phyloP scores from a whole-genome alignment of 2,888 invertebrate species.

The Plebejus anna region DNA sequence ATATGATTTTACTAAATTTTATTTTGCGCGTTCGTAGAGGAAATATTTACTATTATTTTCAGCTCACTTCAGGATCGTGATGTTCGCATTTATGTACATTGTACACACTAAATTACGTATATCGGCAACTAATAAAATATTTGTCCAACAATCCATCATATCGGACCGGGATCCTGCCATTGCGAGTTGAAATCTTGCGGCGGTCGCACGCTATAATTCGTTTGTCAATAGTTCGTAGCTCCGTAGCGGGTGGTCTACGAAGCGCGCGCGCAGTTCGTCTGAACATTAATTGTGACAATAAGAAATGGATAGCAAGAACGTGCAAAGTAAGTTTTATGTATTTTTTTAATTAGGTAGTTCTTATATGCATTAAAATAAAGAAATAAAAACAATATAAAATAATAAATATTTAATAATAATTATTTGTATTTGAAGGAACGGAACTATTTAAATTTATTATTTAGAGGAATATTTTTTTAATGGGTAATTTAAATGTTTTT shows the following conservation, averaged over 20 bases:
- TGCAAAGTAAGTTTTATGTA: slow-evolving; percentile 49
- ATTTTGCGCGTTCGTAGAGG: too few species aligned
- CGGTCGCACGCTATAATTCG: slow-evolving; percentile 52
- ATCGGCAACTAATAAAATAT: slow-evolving; percentile 39
- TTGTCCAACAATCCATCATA: slow-evolving; percentile 56
- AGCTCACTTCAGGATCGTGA: not conserved
- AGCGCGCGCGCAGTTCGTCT: slow-evolving; percentile 41
- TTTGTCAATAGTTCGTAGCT: slow-evolving; percentile 54
- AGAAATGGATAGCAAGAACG: slow-evolving; percentile 55
- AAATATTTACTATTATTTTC: not conserved
- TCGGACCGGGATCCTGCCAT: slow-evolving; percentile 53
- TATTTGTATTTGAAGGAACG: too few species aligned
- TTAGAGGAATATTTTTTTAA: too few species aligned
- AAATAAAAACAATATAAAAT: too few species aligned
- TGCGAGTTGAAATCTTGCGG: slow-evolving; percentile 55
- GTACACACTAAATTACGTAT: not conserved
- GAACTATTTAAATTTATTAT: too few species aligned
- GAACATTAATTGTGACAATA: slow-evolving; percentile 38
- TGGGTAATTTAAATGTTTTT: too few species aligned
- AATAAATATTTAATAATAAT: too few species aligned
- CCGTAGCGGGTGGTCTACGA: slow-evolving; percentile 53
- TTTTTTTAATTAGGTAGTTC: too few species aligned
- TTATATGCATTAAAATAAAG: too few species aligned
- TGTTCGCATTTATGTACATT: not conserved
- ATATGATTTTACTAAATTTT: too few species aligned